A percentile compares a stretch with the other conserved stretches of the same genome.
phyloP scores from a whole-genome alignment of 2,113 vertebrate species.

The Nannospalax galili region DNA sequence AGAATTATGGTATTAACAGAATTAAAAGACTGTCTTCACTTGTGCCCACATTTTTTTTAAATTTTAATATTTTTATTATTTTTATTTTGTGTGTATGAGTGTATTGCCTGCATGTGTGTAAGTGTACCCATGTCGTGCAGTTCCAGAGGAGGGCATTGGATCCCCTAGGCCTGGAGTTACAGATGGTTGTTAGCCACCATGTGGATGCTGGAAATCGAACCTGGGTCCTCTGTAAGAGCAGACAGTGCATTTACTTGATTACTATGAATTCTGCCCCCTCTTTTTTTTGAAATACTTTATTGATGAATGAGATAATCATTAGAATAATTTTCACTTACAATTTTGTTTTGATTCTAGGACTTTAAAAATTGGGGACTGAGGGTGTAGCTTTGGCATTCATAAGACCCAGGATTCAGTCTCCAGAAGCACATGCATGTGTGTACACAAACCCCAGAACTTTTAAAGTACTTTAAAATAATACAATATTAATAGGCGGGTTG shows the following conservation, averaged over 20 bases:
- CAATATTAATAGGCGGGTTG: neutral
- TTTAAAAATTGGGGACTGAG: neutral
- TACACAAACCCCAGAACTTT: neutral
- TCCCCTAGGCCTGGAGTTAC: too few relatives aligned
- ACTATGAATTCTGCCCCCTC: neutral
- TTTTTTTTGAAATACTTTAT: neutral
- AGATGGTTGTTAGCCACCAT: too few relatives aligned
- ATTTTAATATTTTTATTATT: too few relatives aligned
- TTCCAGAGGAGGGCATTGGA: too few relatives aligned
- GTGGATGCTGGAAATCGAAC: too few relatives aligned
- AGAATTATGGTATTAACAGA: neutral
- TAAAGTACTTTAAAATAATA: neutral
- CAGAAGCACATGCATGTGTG: neutral
- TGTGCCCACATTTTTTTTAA: neutral
- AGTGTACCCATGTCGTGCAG: too few relatives aligned
- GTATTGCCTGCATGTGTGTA: too few relatives aligned
- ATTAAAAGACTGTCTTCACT: constrained; percentile 19
- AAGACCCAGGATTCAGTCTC: neutral
- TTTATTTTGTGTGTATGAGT: too few relatives aligned
- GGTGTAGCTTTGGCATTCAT: too few relatives aligned
- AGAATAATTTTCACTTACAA: constrained; percentile 2
- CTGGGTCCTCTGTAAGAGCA: too few relatives aligned
- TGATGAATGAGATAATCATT: neutral
- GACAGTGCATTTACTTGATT: constrained; percentile 27
- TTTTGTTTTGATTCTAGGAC: constrained; percentile 37